Evolutionary conservation across 23 tunicate genomes (phyloP).

Genomic region (Ciona savignyi): DNA sequence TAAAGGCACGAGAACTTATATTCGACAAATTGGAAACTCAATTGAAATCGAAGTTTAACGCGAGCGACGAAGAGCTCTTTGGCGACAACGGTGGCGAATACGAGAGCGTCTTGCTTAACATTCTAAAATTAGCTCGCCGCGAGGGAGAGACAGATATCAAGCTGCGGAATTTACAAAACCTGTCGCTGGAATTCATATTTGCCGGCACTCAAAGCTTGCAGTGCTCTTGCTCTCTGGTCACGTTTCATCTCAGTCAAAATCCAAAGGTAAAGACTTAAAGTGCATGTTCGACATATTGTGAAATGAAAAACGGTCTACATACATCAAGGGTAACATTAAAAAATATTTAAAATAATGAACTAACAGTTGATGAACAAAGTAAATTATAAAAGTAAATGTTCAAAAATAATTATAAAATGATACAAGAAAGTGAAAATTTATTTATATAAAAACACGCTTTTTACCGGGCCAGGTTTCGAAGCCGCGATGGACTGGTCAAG

Average conservation of each 20-base stretch:
- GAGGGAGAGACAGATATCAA: conserved; percentile 46
- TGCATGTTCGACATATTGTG: background rate
- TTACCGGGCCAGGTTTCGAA: too few relatives aligned
- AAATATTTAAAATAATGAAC: too few relatives aligned
- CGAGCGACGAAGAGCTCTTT: conserved; percentile 35
- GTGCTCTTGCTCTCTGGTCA: conserved; percentile 59
- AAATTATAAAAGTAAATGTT: too few relatives aligned
- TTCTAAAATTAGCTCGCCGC: conserved; percentile 67
- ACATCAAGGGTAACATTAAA: too few relatives aligned
- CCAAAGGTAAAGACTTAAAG: conserved; percentile 39
- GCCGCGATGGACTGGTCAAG: too few relatives aligned
- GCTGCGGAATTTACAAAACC: conserved; percentile 75
- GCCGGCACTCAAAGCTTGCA: conserved; percentile 96
- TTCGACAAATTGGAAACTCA: conserved; percentile 54
- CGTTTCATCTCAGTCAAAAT: conserved; percentile 60
- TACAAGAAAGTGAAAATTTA: too few relatives aligned
- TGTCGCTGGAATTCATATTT: conserved; percentile 80
- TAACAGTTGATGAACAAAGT: too few relatives aligned
- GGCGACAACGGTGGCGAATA: conserved; percentile 4
- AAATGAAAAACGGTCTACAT: too few relatives aligned
- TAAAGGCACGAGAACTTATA: conserved; percentile 62
- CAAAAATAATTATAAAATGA: too few relatives aligned
- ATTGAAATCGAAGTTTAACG: conserved; percentile 45
- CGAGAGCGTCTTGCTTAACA: conserved; percentile 72
- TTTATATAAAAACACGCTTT: too few relatives aligned